Conservation (phyloP, 2,113 vertebrate species). For the Kobus ellipsiprymnus region DNA sequence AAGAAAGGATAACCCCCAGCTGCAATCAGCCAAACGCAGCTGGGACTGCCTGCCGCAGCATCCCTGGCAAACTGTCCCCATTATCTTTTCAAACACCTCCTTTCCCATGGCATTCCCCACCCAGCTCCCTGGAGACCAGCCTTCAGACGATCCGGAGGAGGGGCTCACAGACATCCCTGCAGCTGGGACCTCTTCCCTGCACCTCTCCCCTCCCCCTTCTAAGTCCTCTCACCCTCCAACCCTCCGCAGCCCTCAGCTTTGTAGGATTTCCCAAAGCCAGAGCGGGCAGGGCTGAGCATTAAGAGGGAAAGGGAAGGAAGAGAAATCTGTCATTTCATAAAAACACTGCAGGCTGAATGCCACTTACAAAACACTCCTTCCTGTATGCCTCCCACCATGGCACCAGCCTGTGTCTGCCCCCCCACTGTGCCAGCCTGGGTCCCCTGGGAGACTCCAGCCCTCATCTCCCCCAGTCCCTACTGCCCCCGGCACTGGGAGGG, state of each 20-base stretch:
- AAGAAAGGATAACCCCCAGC: neutral
- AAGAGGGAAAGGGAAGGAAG: neutral
- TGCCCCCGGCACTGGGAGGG: neutral
- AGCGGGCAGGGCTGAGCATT: neutral
- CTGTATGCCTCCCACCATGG: neutral
- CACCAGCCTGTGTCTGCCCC: neutral
- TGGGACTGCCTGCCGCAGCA: neutral
- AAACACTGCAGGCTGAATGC: neutral
- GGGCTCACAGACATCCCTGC: neutral
- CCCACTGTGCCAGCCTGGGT: neutral
- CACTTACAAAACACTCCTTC: neutral
- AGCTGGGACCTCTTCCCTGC: rapidly evolving
- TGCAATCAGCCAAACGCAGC: neutral
- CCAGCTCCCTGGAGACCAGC: neutral
- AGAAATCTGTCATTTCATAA: neutral
- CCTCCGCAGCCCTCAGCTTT: neutral
- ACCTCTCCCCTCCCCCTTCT: neutral
- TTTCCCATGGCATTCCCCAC: neutral
- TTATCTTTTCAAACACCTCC: neutral
- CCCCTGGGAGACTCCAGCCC: neutral
- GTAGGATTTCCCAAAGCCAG: neutral
- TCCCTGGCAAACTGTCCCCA: neutral
- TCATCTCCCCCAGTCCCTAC: neutral
- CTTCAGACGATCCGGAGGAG: neutral
- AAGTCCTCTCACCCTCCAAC: neutral